Conservation (phyloP, 2,113 vertebrate genomes). For the Labeo catla region DNA sequence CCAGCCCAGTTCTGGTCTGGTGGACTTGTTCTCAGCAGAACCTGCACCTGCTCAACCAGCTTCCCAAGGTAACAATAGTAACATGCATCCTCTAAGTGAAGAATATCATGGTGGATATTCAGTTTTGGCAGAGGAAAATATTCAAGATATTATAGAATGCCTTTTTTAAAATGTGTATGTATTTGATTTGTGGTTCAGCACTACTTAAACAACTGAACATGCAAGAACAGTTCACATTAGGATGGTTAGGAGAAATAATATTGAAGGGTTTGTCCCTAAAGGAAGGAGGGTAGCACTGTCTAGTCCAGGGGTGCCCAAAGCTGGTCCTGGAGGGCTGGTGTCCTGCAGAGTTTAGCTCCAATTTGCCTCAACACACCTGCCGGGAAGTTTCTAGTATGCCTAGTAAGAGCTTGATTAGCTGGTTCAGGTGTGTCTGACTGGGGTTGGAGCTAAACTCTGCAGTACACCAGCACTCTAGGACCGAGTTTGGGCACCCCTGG, state of each 20-base stretch:
- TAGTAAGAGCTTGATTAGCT: too few species aligned
- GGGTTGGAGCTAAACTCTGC: too few species aligned
- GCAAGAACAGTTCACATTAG: neutral
- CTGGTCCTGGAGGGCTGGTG: too few species aligned
- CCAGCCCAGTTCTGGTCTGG: constrained; percentile 80
- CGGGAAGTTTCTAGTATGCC: too few species aligned
- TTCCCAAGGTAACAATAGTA: constrained; percentile 75
- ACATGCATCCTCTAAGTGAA: neutral
- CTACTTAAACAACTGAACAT: neutral
- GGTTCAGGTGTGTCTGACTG: too few species aligned
- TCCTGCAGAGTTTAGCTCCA: too few species aligned
- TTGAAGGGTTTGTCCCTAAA: neutral
- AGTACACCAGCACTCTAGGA: too few species aligned
- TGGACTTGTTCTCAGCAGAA: constrained; percentile 89
- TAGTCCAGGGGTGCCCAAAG: too few species aligned
- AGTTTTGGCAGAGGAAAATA: neutral
- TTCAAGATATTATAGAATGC: neutral
- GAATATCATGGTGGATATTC: neutral
- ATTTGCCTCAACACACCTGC: too few species aligned
- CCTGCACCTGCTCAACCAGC: constrained; percentile 66
- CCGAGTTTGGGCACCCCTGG: too few species aligned
- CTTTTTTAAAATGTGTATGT: neutral
- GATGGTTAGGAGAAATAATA: neutral
- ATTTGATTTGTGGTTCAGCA: neutral
- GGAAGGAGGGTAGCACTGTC: neutral